phyloP scores from a whole-genome alignment of 2,113 vertebrate genomes.

The Vimba vimba region DNA sequence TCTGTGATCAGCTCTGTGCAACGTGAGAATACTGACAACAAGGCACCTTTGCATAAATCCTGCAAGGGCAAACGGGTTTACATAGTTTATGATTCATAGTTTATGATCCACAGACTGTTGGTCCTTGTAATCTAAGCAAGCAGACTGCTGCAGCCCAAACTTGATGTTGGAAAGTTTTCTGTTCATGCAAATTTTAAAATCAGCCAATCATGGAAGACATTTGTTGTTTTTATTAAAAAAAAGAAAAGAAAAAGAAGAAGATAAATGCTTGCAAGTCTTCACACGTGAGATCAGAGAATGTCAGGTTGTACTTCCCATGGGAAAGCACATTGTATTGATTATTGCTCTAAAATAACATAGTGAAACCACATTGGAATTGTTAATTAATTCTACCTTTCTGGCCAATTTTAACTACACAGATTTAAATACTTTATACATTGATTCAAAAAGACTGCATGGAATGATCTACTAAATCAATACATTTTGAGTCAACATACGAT shows the following conservation, averaged over 20 bases:
- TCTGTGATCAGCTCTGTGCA: constrained; percentile 28
- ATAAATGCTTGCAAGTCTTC: not conserved
- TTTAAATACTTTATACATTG: not conserved
- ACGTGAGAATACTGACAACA: constrained; percentile 18
- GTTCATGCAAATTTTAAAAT: constrained; percentile 10
- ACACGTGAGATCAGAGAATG: not conserved
- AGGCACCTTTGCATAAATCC: constrained; percentile 31
- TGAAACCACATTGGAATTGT: not conserved
- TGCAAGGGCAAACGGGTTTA: constrained; percentile 15
- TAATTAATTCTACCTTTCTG: not conserved
- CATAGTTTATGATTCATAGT: constrained; percentile 39
- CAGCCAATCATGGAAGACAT: not conserved
- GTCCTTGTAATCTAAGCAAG: constrained; percentile 18
- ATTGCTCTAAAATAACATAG: not conserved
- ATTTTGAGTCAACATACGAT: not conserved
- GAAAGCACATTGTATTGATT: not conserved
- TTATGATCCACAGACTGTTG: constrained; percentile 37
- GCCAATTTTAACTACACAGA: not conserved
- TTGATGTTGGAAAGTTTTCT: constrained; percentile 27
- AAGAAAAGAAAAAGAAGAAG: not conserved
- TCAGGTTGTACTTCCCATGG: not conserved
- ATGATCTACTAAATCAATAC: not conserved
- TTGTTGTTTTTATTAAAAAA: not conserved
- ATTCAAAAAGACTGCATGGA: not conserved
- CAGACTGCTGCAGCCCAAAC: not conserved